Conservation (phyloP, 2,888 invertebrate species). For the Sarcophaga caerulescens region DNA sequence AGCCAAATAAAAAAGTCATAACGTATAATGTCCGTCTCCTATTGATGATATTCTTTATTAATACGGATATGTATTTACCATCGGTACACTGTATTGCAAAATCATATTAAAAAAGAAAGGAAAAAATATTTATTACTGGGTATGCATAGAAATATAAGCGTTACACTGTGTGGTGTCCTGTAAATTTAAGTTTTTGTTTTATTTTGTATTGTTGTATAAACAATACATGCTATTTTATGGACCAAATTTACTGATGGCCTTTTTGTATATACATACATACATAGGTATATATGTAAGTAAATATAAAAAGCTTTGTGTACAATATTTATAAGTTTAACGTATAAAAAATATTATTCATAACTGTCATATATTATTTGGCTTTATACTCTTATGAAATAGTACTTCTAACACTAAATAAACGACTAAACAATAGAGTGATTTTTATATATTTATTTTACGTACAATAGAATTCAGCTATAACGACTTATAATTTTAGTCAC, state of each 20-base stretch:
- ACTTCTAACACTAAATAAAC: slow-evolving; percentile 64
- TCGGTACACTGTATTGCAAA: too few species aligned
- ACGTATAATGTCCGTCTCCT: slow-evolving; percentile 41
- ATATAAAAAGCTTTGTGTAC: not conserved
- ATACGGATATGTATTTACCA: not conserved
- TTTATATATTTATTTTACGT: slow-evolving; percentile 9
- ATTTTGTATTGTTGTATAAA: slow-evolving; percentile 35
- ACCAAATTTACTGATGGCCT: slow-evolving; percentile 45
- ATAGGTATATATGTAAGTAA: slow-evolving; percentile 16
- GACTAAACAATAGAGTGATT: slow-evolving; percentile 58
- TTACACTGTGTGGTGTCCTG: slow-evolving; percentile 13
- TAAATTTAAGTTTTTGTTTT: slow-evolving; percentile 49
- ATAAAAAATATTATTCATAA: too few species aligned
- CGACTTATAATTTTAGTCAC: too few species aligned
- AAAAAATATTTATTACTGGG: not conserved
- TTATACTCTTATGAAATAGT: slow-evolving; percentile 35
- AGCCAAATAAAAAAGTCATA: slow-evolving; percentile 10
- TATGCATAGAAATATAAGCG: not conserved
- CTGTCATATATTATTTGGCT: too few species aligned
- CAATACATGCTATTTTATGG: slow-evolving; percentile 43
- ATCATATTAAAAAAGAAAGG: not conserved
- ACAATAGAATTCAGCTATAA: too few species aligned
- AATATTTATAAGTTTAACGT: too few species aligned
- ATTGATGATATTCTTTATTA: slow-evolving; percentile 30
- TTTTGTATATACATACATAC: slow-evolving; percentile 8